These are phyloP conservation scores for Odontophorus gujanensis DNA, from an alignment of 2,113 vertebrate genomes.

Conservation along the genomic window DNA sequence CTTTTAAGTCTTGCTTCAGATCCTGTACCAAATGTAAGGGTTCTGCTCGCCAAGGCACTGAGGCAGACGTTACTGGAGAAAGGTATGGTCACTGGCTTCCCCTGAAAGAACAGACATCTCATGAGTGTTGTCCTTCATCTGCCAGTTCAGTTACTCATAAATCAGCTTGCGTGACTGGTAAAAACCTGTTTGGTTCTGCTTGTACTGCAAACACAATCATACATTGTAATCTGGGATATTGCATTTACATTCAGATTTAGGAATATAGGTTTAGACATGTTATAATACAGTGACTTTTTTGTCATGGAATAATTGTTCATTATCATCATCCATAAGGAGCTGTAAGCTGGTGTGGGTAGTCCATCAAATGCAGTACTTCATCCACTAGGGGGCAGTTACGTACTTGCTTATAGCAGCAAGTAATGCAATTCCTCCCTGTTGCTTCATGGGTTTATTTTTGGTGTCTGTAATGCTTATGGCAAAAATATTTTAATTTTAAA, in stretches of 20 bases:
- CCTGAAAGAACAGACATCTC: neutral
- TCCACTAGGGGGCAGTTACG: neutral
- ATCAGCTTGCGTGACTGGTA: too few relatives aligned
- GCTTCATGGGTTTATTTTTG: neutral
- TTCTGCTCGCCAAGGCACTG: slow-evolving; percentile 88
- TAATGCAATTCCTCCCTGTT: neutral
- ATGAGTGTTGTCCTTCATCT: neutral
- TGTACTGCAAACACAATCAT: neutral
- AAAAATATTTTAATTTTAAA: neutral
- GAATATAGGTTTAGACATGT: neutral
- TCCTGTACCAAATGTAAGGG: slow-evolving; percentile 88
- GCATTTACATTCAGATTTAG: neutral
- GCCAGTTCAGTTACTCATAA: neutral
- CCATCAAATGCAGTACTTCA: neutral
- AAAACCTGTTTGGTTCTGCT: neutral
- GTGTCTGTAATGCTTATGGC: accelerated
- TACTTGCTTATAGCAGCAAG: neutral
- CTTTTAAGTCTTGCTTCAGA: slow-evolving; percentile 87
- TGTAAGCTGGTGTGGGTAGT: neutral
- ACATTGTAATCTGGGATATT: accelerated
- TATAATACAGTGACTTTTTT: accelerated
- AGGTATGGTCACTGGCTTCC: slow-evolving; percentile 66
- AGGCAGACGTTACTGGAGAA: slow-evolving; percentile 88
- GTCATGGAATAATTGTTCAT: accelerated
- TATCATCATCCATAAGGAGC: accelerated